Evolutionary conservation across 2,113 vertebrate genomes (phyloP), one percentile per base, ranked within the genome.

Genomic region (Apodemus speciosus): DNA sequence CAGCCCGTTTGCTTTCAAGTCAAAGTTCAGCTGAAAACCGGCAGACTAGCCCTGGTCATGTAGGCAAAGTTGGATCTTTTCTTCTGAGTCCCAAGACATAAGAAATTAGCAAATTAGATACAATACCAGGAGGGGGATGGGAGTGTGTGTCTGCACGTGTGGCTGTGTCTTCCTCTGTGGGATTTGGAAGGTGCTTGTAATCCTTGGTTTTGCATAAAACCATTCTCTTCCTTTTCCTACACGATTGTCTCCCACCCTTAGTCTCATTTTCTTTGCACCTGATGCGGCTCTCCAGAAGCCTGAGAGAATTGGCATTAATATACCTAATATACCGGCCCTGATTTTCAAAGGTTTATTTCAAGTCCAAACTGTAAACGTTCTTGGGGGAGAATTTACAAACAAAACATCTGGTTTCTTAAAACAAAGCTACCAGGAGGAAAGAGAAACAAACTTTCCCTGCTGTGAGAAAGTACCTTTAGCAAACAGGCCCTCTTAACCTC

Each of bases 401-500:
- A 96, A 97, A 98, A 97, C 98, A 98, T 98, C 98, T 98, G 98
- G 97, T 98, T 98, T 97, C 92, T 98, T 98, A 97, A 97, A 97
- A 97, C 92, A 97, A 97, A 97, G 97, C 97, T 97, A 97, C 97
- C 93, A 96, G 73, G 13, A 15, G 30, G 30, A 73, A 95, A 97
- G 96, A 97, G 98, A 98, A 98, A 98, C 97, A 98, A 98, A 98
- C 97, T 98, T 62, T 98, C 91, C 69, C 97, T 96, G 96, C 97
- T 97, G 95, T 97, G 95, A 94, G 97, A 97, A 97, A 96, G 97
- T 94, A 95, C 95, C 98, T 97, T 97, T 91, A 85, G 96, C 95
- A 97, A 98, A 98, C 97, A 98, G 93, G 56, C 46, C 62, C 58
- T 75, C 56, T 58, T 77, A 95, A 94, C 96, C 96, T 96, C 95